Percentiles rank a stretch among this genome's conserved stretches.
Conservation (phyloP, 2,113 vertebrate genomes). For the Rhinogobius similis region DNA sequence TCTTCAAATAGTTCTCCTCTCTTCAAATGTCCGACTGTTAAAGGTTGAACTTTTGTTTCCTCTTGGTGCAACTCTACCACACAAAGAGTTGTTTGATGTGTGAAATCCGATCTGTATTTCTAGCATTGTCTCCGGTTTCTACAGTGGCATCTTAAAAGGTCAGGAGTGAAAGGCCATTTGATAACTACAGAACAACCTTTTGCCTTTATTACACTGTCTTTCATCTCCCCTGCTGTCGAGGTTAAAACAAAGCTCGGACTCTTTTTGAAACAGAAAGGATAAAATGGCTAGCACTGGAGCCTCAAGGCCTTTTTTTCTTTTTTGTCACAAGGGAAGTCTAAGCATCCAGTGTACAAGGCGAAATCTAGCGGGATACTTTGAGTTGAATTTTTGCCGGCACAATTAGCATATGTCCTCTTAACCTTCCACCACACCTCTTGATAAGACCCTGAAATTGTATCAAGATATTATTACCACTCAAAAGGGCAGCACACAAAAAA, state of each 20-base stretch:
- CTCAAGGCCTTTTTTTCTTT: slow-evolving; percentile 54
- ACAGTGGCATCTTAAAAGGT: slow-evolving; percentile 81
- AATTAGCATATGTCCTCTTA: slow-evolving; percentile 74
- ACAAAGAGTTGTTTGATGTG: slow-evolving; percentile 75
- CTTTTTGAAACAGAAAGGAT: slow-evolving; percentile 67
- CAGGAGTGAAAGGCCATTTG: slow-evolving; percentile 81
- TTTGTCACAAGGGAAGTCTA: slow-evolving; percentile 57
- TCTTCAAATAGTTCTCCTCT: slow-evolving; percentile 54
- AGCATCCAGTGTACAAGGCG: slow-evolving; percentile 56
- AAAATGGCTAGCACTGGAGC: slow-evolving; percentile 68
- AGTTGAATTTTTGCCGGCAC: slow-evolving; percentile 45
- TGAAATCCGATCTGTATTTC: slow-evolving; percentile 75
- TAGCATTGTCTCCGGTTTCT: slow-evolving; percentile 76
- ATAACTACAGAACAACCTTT: slow-evolving; percentile 79
- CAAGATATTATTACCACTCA: slow-evolving; percentile 69
- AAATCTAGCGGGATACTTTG: slow-evolving; percentile 61
- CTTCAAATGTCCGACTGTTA: slow-evolving; percentile 61
- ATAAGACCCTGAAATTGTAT: slow-evolving; percentile 66
- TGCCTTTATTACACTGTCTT: slow-evolving; percentile 73
- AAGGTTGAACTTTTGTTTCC: slow-evolving; percentile 66
- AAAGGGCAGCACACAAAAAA: slow-evolving; percentile 58
- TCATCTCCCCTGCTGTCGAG: slow-evolving; percentile 73
- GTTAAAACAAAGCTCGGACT: slow-evolving; percentile 76
- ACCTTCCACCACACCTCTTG: slow-evolving; percentile 65
- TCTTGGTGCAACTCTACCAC: slow-evolving; percentile 55